Base-by-base conservation (phyloP, 2,113 vertebrate species). In the Hirundichthys speculiger region DNA sequence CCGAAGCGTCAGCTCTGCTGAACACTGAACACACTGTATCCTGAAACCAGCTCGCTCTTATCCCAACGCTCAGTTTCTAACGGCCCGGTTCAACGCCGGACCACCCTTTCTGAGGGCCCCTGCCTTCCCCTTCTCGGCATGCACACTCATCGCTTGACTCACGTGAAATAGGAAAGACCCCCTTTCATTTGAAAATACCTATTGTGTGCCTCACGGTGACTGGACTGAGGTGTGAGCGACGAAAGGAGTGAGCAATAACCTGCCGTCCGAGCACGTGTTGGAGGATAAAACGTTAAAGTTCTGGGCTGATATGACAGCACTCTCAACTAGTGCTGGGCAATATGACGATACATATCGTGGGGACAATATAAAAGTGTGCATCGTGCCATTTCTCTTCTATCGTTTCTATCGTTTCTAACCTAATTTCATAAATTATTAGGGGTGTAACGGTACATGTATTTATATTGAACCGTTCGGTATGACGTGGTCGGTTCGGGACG, bases 81-180 rank as follows among this genome's bases (percentile, higher is more conserved):
- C 60, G 58, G 75, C 71, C 64, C 53, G 54, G 69, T 38, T 78
- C 51, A 73, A 76, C 77, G 65, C 61, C 13, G 79, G 82, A 82
- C 83, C 86, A 86, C 81, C 88, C 89, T 88, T 67, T 80, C 77
- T 56, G 43, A 56, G 83, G 82, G 86, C 80, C 88, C 71, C 88
- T 76, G 77, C 73, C 67, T 83, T 75, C 59, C 57, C 62, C 65
- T 88, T 86, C 87, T 90, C 80, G 69, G 81, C 86, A 87, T 62
- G 55, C 70, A 73, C 85, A 85, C 80, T 91, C 90, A 91, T 79
- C 69, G 48, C 55, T 89, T 91, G 85, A 89, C 82, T 87, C 88
- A 90, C 30, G 3, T 63, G 60, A 62, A 42, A 24, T 40, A 77
- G 75, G 69, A 86, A 86, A 82, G 79, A 65, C 76, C 75, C 79